Conservation (phyloP, 1,140 invertebrate genomes). For the Polyergus mexicanus region DNA sequence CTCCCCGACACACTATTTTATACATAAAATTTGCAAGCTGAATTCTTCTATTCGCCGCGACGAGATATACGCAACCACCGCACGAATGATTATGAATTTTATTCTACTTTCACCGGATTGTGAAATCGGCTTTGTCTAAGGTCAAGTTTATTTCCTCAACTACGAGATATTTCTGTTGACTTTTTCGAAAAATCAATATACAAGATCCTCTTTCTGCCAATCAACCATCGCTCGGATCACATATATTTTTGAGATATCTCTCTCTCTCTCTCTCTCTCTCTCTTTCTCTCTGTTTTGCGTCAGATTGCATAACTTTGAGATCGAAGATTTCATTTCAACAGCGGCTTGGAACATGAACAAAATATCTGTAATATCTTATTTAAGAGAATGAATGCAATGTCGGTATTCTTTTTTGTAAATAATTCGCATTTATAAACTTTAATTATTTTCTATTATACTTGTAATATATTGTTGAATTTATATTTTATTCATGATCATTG, state of each 20-base stretch:
- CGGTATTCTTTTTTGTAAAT: background rate
- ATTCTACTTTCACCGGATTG: constrained; percentile 26
- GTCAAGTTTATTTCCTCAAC: background rate
- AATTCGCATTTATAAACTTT: background rate
- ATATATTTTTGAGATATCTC: too few species aligned
- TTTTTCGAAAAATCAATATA: background rate
- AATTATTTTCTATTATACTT: background rate
- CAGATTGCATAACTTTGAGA: background rate
- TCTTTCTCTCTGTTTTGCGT: background rate
- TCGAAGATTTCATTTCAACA: background rate
- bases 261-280: too few species aligned
- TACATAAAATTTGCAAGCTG: constrained; percentile 14
- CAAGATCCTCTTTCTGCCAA: background rate
- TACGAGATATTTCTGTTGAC: background rate
- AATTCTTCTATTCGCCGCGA: constrained; percentile 7
- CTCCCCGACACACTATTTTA: constrained; percentile 6
- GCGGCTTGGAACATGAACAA: background rate
- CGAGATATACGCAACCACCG: background rate
- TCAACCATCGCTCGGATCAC: background rate
- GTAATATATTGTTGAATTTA: background rate
- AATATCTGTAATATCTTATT: background rate
- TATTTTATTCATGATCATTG: background rate
- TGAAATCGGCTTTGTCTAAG: background rate
- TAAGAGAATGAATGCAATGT: too few species aligned
- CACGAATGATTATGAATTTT: constrained; percentile 14